Evolutionary conservation across 2,113 vertebrate species (phyloP).

Genomic region (Antechinus flavipes): DNA sequence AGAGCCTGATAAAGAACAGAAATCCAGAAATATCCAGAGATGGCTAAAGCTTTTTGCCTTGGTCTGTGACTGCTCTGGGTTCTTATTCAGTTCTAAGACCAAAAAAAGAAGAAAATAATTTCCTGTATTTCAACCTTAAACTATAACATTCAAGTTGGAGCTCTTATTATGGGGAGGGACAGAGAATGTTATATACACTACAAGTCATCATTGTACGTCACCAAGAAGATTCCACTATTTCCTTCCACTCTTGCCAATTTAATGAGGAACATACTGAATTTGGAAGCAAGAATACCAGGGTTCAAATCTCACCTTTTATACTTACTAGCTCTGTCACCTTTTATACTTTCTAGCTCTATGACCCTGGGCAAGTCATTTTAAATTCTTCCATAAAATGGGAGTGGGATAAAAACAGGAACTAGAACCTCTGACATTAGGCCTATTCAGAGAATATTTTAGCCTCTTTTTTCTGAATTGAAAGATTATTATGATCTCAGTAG

Average conservation of each 20-base stretch:
- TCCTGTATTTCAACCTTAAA: not conserved
- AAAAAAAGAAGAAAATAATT: not conserved
- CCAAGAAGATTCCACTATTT: not conserved
- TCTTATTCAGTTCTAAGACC: not conserved
- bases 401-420: not conserved
- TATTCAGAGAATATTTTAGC: not conserved
- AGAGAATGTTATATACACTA: not conserved
- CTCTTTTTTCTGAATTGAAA: not conserved
- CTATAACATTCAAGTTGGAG: not conserved
- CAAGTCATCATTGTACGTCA: not conserved
- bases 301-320: not conserved
- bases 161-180: not conserved
- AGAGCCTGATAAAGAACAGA: not conserved
- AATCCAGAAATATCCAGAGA: not conserved
- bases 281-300: not conserved
- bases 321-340: not conserved
- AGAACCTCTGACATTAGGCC: not conserved
- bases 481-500: not conserved
- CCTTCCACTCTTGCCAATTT: not conserved
- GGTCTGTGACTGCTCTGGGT: not conserved
- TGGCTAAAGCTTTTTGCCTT: not conserved
- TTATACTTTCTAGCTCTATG: not conserved
- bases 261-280: not conserved
- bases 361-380: not conserved
- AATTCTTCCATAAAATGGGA: not conserved